Percentiles rank a stretch among this genome's conserved stretches.
These are phyloP conservation scores for Urocolius indicus DNA, from an alignment of 2,113 vertebrate species.

Conservation along the genomic window DNA sequence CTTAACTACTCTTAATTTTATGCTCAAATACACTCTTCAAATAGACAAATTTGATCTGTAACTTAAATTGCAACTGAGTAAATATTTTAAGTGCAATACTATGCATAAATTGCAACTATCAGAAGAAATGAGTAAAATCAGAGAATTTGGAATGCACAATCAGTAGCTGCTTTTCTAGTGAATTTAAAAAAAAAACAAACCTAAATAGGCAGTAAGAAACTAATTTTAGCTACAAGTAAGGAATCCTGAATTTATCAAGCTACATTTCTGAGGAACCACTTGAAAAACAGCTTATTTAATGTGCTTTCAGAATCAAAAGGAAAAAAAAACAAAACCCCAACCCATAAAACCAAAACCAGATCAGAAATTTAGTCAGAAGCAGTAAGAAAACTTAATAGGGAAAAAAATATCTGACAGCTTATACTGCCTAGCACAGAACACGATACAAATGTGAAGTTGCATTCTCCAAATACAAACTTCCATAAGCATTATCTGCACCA, in stretches of 20 bases:
- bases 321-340: neutral
- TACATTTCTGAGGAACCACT: neutral
- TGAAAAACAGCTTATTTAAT: neutral
- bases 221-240: neutral
- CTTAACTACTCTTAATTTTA: neutral
- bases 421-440: neutral
- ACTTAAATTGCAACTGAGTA: constrained; percentile 4
- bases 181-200: neutral
- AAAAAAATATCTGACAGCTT: neutral
- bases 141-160: neutral
- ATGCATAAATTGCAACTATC: neutral
- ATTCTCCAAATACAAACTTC: neutral
- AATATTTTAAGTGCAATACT: neutral
- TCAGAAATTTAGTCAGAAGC: neutral
- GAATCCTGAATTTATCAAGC: neutral
- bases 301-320: neutral
- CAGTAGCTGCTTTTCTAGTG: neutral
- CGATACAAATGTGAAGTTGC: neutral
- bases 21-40: neutral
- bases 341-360: neutral
- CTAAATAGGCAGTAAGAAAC: neutral
- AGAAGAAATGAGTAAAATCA: neutral
- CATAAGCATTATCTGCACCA: neutral
- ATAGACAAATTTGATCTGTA: neutral
- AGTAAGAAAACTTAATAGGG: neutral